A percentile compares a stretch with the other conserved stretches of the same genome.
These are phyloP conservation scores for Erpornis zantholeuca DNA, from an alignment of 2,113 vertebrate species.

Conservation along the genomic window DNA sequence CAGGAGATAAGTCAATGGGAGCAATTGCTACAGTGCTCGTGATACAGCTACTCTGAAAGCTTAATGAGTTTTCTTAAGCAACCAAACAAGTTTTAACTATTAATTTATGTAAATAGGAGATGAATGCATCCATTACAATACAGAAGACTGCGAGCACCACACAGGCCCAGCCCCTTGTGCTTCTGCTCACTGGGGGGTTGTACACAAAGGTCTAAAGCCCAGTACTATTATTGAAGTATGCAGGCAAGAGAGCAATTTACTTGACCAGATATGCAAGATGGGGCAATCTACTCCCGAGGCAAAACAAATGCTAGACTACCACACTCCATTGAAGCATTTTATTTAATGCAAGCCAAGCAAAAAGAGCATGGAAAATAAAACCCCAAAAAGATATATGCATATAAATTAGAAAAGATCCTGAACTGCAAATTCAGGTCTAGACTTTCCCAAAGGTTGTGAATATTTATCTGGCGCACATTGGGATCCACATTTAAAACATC, in stretches of 20 bases:
- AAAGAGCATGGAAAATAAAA: conserved; percentile 42
- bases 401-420: conserved; percentile 29
- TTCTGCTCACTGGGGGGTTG: conserved; percentile 23
- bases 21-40: conserved; percentile 79
- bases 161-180: not conserved
- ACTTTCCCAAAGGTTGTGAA: not conserved
- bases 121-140: conserved; percentile 40
- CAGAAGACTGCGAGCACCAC: not conserved
- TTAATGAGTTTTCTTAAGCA: conserved; percentile 87
- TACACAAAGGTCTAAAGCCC: conserved; percentile 22
- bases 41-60: conserved; percentile 84
- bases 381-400: not conserved
- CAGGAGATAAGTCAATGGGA: conserved; percentile 59
- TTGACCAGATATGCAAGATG: conserved; percentile 64
- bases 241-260: conserved; percentile 64
- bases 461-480: not conserved
- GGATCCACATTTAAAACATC: not conserved
- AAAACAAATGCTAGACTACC: conserved; percentile 65
- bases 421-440: not conserved
- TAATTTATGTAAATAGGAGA: conserved; percentile 71
- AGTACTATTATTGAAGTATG: not conserved
- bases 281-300: conserved; percentile 57
- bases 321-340: conserved; percentile 67
- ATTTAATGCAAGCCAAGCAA: conserved; percentile 61
- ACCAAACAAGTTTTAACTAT: conserved; percentile 78